These are phyloP conservation scores for Odontamblyopus rebecca DNA, from an alignment of 2,797 vertebrate genomes.

Conservation along the genomic window DNA sequence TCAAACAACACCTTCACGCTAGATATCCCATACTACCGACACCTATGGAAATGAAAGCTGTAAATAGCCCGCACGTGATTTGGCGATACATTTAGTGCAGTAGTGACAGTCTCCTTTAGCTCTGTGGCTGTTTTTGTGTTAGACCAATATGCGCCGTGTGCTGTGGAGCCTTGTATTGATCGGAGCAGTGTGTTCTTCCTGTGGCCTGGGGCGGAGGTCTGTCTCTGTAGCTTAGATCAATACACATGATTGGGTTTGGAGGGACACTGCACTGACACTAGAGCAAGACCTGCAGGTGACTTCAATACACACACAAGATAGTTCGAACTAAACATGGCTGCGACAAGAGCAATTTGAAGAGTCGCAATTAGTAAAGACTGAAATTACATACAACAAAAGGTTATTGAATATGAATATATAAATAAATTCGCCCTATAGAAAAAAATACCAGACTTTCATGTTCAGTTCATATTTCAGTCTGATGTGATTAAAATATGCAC, in stretches of 20 bases:
- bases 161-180: conserved; percentile 9
- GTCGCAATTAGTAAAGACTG: background rate
- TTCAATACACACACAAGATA: conserved; percentile 25
- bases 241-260: conserved; percentile 14
- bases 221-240: conserved; percentile 10
- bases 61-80: background rate
- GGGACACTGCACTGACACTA: conserved; percentile 17
- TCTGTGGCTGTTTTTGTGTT: background rate
- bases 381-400: background rate
- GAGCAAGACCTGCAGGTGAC: conserved; percentile 27
- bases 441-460: too few relatives aligned
- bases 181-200: conserved; percentile 9
- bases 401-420: background rate
- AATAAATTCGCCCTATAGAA: too few relatives aligned
- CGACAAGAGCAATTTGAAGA: background rate
- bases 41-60: background rate
- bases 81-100: background rate
- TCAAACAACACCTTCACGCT: background rate
- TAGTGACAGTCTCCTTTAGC: background rate
- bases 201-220: conserved; percentile 4
- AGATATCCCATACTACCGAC: background rate
- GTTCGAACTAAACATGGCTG: background rate
- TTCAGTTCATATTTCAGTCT: too few relatives aligned
- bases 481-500: too few relatives aligned
- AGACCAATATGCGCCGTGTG: background rate